phyloP scores from a whole-genome alignment of 1,140 invertebrate species.

The Oedothorax gibbosus region DNA sequence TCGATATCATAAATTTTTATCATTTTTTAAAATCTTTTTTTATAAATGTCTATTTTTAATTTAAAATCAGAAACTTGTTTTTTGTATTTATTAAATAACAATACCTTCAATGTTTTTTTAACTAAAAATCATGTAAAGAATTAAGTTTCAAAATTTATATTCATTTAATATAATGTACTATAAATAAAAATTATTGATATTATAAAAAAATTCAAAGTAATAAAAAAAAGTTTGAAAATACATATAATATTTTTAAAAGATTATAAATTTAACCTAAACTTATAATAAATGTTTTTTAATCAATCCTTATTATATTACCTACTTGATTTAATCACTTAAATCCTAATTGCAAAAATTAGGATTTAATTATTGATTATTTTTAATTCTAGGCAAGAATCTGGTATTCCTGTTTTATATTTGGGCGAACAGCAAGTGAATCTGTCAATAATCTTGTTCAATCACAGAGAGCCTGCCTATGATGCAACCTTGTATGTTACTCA shows the following conservation, averaged over 20 bases:
- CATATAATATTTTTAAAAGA: too few relatives aligned
- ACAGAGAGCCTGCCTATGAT: slow-evolving; percentile 91
- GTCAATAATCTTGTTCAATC: slow-evolving; percentile 80
- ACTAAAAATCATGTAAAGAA: neutral
- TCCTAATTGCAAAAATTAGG: neutral
- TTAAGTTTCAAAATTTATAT: too few relatives aligned
- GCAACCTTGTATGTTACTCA: slow-evolving; percentile 84
- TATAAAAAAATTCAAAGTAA: too few relatives aligned
- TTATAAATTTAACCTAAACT: too few relatives aligned
- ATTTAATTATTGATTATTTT: neutral
- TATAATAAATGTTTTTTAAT: too few relatives aligned
- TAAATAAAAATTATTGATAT: too few relatives aligned
- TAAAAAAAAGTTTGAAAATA: too few relatives aligned
- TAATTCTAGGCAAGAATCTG: slow-evolving; percentile 45
- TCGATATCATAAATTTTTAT: neutral
- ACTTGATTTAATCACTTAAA: neutral
- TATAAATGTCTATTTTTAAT: neutral
- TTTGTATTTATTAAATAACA: neutral
- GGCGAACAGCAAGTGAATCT: slow-evolving; percentile 83
- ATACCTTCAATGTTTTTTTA: neutral
- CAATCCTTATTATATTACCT: too few relatives aligned
- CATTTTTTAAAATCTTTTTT: neutral
- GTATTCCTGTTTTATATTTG: slow-evolving; percentile 67
- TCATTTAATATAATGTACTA: too few relatives aligned
- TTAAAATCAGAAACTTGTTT: neutral